Evolutionary conservation across 2,888 invertebrate species (phyloP), one percentile per base, ranked within the genome.

Genomic region (Ochlodes sylvanus): DNA sequence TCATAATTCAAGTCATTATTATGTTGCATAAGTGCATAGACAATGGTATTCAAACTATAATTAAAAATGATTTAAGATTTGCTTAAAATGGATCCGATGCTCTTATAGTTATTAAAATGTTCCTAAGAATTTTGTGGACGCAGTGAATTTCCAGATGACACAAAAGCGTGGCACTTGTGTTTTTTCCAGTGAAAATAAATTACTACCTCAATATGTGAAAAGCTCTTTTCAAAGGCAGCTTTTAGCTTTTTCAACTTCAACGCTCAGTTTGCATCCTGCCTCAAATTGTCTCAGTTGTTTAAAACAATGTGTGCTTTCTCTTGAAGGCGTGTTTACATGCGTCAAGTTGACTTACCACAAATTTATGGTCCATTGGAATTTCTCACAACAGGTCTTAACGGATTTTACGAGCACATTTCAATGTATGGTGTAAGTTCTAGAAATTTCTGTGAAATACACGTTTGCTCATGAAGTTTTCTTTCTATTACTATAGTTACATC

Each of bases 221-320:
- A 38, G 38, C 38, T 9, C 38, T 38, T 38, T 38, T 38, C 10
- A 38, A 38, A 38, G 12, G 10, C 38, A 38, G 19, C 17, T 47
- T 47, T 47, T 12, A 15, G 9, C 15, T 17, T 47, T 47, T 47
- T 47, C 44, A 47, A 15, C 17, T 17, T 15, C 9, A 47, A 47
- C n/a, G 17, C 44, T 7, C 2, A 47, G 42, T 42, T 42, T 42
- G 5, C 60, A 17, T 61, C 47, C 14, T 55, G 21, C 32, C 66
- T 66, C 66, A 63, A 69, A 73, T 70, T 66, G 55, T 69, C 69
- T 62, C 62, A 61, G 58, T 67, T 67, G 68, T 68, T 14, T 21
- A 14, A 66, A 70, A 68, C 65, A 70, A 73, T 72, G 69, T 66
- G 21, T 57, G 70, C 72, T 75, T 73, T 74, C 72, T 67, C 69